phyloP scores from a whole-genome alignment of 2,113 vertebrate species.

The Ciconia stormi region DNA sequence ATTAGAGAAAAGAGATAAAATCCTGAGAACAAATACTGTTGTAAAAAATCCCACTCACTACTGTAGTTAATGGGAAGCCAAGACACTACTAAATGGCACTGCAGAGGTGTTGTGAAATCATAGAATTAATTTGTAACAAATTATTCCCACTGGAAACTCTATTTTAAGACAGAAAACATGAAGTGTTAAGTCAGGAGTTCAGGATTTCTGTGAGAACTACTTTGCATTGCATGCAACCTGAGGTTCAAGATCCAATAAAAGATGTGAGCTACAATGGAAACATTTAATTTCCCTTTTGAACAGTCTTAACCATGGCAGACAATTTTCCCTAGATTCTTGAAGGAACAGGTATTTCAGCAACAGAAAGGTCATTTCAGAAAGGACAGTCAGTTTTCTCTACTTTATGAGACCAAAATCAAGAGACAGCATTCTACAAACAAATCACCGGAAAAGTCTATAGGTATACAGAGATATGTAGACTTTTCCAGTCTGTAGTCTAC shows the following conservation, averaged over 20 bases:
- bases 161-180: neutral
- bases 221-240: neutral
- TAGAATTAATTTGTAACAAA: neutral
- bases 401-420: neutral
- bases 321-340: neutral
- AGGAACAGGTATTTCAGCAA: neutral
- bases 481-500: neutral
- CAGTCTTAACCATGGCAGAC: neutral
- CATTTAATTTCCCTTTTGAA: neutral
- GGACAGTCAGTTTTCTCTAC: neutral
- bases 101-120: slow-evolving; percentile 3
- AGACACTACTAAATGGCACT: neutral
- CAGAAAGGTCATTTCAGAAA: neutral
- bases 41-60: neutral
- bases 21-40: neutral
- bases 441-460: neutral
- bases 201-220: neutral
- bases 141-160: neutral
- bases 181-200: neutral
- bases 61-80: neutral
- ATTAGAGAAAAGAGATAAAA: neutral
- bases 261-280: neutral
- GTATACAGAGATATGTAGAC: neutral
- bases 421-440: neutral
- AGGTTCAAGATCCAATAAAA: neutral